Conservation (phyloP, 1,140 invertebrate genomes). For the Maniola jurtina region DNA sequence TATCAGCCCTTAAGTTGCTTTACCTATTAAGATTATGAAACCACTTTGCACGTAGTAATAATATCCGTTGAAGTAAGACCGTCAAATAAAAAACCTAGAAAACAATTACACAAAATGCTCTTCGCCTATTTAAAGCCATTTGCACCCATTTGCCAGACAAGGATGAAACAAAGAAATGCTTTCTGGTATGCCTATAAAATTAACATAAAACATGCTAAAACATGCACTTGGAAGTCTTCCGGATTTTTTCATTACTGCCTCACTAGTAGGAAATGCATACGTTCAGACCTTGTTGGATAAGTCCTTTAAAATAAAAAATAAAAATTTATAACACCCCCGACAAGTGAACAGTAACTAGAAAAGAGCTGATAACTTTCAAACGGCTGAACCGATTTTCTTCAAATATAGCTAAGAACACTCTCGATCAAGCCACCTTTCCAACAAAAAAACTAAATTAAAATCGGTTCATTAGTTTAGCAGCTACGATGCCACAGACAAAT, state of each 20-base stretch:
- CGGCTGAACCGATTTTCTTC: no score
- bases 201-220: slow-evolving; percentile 53
- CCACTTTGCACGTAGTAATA: not conserved
- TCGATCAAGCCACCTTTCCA: no score
- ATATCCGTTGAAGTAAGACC: not conserved
- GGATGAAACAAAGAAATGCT: slow-evolving; percentile 64
- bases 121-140: slow-evolving; percentile 7
- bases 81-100: slow-evolving; percentile 4
- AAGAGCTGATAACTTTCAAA: no score
- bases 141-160: slow-evolving; percentile 22
- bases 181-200: slow-evolving; percentile 56
- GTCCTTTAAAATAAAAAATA: not conserved
- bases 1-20: not conserved
- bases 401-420: no score
- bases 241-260: slow-evolving; percentile 55
- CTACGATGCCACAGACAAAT: no score
- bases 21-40: not conserved
- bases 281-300: not conserved
- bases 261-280: slow-evolving; percentile 3
- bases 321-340: no score
- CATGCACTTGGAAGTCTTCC: slow-evolving; percentile 41
- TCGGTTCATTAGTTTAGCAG: no score
- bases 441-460: no score
- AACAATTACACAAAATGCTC: slow-evolving; percentile 1
- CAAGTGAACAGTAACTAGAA: no score